These are phyloP conservation scores for Drosophila repletoides DNA, from an alignment of 1,140 invertebrate genomes.

Conservation along the genomic window DNA sequence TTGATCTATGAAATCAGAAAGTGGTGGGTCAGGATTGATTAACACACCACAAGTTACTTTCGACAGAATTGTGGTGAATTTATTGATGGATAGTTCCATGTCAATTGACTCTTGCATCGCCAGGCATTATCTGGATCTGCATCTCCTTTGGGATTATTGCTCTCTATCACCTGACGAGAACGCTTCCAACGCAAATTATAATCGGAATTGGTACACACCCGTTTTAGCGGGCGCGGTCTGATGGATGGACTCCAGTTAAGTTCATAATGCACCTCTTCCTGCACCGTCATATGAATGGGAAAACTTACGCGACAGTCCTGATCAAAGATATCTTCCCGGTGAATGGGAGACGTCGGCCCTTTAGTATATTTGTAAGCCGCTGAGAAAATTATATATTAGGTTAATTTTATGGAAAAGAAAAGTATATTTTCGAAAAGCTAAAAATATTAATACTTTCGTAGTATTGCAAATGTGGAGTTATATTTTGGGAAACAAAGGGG, in stretches of 20 bases:
- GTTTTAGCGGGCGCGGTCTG: neutral
- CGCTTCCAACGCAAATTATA: constrained; percentile 16
- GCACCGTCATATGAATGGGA: constrained; percentile 28
- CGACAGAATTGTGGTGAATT: constrained; percentile 19
- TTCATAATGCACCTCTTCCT: constrained; percentile 54
- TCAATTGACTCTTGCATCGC: constrained; percentile 49
- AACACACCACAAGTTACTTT: constrained; percentile 57
- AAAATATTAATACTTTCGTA: no score
- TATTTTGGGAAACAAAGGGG: constrained; percentile 4
- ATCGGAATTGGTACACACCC: neutral
- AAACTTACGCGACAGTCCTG: constrained; percentile 11
- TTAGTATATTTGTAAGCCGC: no score
- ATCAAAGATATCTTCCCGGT: neutral
- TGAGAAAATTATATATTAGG: constrained; percentile 52
- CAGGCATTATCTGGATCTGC: constrained; percentile 15
- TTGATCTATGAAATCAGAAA: constrained; percentile 41
- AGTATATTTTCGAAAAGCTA: no score
- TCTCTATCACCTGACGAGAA: neutral
- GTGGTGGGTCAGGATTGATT: constrained; percentile 62
- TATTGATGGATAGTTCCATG: constrained; percentile 22
- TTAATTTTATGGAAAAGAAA: constrained; percentile 6
- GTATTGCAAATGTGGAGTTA: constrained; percentile 23
- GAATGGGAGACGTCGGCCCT: neutral
- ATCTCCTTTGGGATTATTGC: constrained; percentile 6
- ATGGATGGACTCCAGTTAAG: constrained; percentile 52